Conservation (phyloP, 2,113 vertebrate genomes). For the Trichomycterus rosablanca region DNA sequence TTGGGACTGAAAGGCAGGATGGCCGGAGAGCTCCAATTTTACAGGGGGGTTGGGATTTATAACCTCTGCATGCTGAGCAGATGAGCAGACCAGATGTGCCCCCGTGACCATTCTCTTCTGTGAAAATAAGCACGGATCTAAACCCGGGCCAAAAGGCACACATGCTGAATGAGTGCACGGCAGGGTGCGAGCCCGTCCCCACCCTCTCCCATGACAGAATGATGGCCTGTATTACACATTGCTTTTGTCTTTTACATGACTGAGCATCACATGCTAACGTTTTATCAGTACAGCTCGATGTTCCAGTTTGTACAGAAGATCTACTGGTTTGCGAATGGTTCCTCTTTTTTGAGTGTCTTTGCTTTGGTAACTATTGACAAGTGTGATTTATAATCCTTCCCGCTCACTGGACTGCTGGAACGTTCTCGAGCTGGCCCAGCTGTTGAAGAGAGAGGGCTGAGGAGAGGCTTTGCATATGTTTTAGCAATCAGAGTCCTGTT, state of each 20-base stretch:
- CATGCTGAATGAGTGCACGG: no score
- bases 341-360: no score
- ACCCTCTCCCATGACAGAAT: no score
- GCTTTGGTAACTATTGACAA: no score
- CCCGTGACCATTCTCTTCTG: constrained; percentile 23
- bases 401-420: constrained; percentile 1
- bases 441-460: not conserved
- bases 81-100: constrained; percentile 48
- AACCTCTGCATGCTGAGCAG: constrained; percentile 34
- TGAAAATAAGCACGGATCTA: constrained; percentile 29
- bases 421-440: not conserved
- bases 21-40: constrained; percentile 5
- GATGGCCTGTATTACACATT: no score
- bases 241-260: no score
- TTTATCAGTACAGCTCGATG: no score
- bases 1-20: not conserved
- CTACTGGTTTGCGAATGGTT: not conserved
- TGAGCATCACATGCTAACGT: no score
- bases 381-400: constrained; percentile 5
- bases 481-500: constrained; percentile 16
- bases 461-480: constrained; percentile 11
- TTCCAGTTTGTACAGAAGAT: no score
- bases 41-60: constrained; percentile 34
- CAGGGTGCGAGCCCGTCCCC: no score
- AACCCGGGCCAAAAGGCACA: constrained; percentile 14